A percentile compares a stretch with the other conserved stretches of the same genome.
Conservation (phyloP, 2,113 vertebrate genomes). For the Nothoprocta pentlandii region DNA sequence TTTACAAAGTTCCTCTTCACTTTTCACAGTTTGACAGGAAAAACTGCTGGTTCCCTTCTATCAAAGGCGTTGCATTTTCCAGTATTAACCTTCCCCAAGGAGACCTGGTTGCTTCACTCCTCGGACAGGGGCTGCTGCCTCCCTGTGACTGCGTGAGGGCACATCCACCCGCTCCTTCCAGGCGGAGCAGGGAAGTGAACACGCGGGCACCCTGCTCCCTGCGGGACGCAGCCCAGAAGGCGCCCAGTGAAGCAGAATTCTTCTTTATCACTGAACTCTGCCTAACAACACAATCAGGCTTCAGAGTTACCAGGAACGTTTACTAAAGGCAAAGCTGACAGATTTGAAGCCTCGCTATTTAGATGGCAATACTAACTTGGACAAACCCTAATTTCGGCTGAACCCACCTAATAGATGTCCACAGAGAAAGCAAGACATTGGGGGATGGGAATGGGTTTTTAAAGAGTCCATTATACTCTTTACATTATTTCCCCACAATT, state of each 20-base stretch:
- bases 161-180: accelerated
- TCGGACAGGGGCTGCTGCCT: background rate
- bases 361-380: background rate
- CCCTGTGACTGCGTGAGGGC: background rate
- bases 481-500: background rate
- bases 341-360: background rate
- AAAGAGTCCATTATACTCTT: background rate
- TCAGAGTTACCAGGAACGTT: background rate
- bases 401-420: background rate
- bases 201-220: accelerated
- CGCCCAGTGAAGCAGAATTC: background rate
- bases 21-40: background rate
- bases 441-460: background rate
- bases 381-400: background rate
- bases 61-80: background rate
- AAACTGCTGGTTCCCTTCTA: background rate
- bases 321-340: background rate
- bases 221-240: background rate
- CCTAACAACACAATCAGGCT: background rate
- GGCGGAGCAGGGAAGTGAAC: background rate
- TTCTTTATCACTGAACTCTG: background rate
- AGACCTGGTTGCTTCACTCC: background rate
- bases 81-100: background rate
- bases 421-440: background rate
- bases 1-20: background rate